Evolutionary conservation across 2,888 invertebrate genomes (phyloP), one percentile per base, ranked within the genome.

Genomic region (Drosophila siamana): DNA sequence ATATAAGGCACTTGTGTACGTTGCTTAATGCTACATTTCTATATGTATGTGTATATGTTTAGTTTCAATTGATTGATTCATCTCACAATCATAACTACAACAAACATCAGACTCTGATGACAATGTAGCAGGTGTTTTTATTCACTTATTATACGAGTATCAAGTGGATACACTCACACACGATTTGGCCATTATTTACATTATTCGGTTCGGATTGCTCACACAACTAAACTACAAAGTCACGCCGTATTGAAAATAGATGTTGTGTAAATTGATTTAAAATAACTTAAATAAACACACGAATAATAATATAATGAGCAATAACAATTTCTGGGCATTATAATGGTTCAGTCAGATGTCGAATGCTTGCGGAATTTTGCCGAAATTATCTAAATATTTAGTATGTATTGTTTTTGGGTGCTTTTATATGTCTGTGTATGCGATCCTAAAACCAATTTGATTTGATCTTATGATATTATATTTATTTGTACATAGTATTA

Each of bases 191-290:
- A 63, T 64, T 88, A 74, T 81, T 85, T 66, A 50, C 65, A 59
- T 54, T 71, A 62, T 59, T 50, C 55, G 47, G 54, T 60, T 62
- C 66, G 46, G 48, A 52, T 40, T 46, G 44, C n/a, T 60, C 26
- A 13, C 2, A 28, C 41, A 64, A 56, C 61, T 44, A 59, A 50
- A 57, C 44, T 44, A 51, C 33, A 55, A 36, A 64, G 69, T 78
- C 82, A 63, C 63, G 54, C 15, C 48, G 61, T 36, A 65, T 44
- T 28, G 44, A 62, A 59, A 57, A 54, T 28, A 55, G 47, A 57
- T 76, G 62, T 59, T 50, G 62, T 88, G 87, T 87, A 59, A 87
- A 89, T 89, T 84, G 54, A 72, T 46, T 30, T 61, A 13, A 86
- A 74, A 86, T 84, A 44, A 55, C 43, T 55, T 50, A 66, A 74